These are phyloP conservation scores for Drosophila anomalata DNA, from an alignment of 2,888 invertebrate genomes.

Conservation along the genomic window DNA sequence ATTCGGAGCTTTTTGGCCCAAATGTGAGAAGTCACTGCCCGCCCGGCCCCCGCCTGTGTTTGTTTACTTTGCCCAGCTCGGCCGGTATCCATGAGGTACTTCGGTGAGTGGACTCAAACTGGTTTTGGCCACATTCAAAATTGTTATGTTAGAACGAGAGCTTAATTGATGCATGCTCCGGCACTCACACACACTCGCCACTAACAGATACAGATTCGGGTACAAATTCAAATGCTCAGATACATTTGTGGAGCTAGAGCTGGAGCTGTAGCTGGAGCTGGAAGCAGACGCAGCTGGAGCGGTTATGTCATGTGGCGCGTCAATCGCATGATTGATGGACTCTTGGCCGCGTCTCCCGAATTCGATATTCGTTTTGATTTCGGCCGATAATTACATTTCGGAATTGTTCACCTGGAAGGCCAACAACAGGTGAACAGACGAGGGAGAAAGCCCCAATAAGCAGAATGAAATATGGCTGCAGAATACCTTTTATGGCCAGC, in stretches of 20 bases:
- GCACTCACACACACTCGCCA: conserved; percentile 16
- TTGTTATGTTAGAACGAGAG: conserved; percentile 66
- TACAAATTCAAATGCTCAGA: conserved; percentile 3
- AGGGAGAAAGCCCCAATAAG: conserved; percentile 1
- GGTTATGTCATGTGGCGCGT: conserved; percentile 70
- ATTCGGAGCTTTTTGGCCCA: conserved; percentile 1
- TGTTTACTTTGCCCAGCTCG: conserved; percentile 18
- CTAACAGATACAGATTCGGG: conserved; percentile 6
- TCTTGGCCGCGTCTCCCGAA: conserved; percentile 6
- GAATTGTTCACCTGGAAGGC: conserved; percentile 19
- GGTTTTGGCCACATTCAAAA: conserved; percentile 49
- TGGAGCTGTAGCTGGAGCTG: neutral
- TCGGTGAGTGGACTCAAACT: conserved; percentile 55
- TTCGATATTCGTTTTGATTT: conserved; percentile 28
- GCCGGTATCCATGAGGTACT: conserved; percentile 28
- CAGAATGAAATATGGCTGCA: conserved; percentile 23
- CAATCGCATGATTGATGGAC: conserved; percentile 63
- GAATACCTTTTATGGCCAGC: conserved; percentile 22
- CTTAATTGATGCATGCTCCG: conserved; percentile 71
- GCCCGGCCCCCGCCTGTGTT: conserved; percentile 7
- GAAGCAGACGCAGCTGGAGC: conserved; percentile 68
- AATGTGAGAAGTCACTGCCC: conserved; percentile 4
- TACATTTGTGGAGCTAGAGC: conserved; percentile 2
- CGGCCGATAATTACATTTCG: conserved; percentile 20
- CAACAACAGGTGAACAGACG: conserved; percentile 38